phyloP scores from a whole-genome alignment of 1,140 invertebrate species.

The Pogonomyrmex californicus region DNA sequence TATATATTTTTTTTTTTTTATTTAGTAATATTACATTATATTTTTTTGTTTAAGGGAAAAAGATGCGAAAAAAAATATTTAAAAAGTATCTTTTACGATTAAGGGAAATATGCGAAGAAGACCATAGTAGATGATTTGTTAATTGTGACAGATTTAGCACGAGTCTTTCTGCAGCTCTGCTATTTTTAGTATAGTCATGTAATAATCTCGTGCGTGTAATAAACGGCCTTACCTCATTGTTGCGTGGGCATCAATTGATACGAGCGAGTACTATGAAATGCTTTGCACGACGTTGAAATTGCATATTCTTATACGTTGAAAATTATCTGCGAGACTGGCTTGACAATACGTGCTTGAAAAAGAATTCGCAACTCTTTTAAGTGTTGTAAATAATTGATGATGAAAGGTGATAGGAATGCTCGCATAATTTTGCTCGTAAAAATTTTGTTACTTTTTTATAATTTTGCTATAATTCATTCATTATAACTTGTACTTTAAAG shows the following conservation, averaged over 20 bases:
- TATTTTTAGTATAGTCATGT: conserved; percentile 21
- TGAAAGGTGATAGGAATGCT: neutral
- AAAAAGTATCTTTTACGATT: neutral
- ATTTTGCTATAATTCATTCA: neutral
- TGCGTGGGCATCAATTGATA: conserved; percentile 47
- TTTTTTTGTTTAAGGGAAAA: too few relatives aligned
- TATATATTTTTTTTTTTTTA: neutral
- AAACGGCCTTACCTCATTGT: conserved; percentile 48
- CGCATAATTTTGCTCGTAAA: neutral
- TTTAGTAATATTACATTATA: neutral
- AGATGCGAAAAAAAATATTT: neutral
- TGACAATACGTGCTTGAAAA: neutral
- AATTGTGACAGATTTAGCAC: conserved; percentile 16
- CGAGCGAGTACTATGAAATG: conserved; percentile 36
- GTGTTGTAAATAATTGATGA: conserved; percentile 30
- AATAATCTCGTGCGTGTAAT: conserved; percentile 41
- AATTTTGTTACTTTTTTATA: neutral
- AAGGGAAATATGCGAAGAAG: neutral
- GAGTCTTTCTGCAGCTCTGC: neutral
- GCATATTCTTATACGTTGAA: conserved; percentile 17
- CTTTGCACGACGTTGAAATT: conserved; percentile 27
- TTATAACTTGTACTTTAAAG: neutral
- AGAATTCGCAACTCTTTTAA: neutral
- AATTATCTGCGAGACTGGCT: neutral
- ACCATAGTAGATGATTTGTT: neutral